Base-by-base conservation (phyloP, 2,888 invertebrate species). In the Amphipoea lucens region DNA sequence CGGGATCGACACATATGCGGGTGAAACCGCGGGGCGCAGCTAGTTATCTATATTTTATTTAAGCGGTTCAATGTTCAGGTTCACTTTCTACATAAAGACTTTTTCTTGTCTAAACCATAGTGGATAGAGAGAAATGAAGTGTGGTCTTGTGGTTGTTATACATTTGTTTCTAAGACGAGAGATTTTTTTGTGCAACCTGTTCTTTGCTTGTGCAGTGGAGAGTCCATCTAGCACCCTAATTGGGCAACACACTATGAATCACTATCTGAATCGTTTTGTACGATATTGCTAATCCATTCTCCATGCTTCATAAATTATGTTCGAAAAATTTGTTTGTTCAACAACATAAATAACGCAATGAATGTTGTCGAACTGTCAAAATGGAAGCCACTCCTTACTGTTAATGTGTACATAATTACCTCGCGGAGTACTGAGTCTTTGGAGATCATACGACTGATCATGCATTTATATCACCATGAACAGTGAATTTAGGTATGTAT, bases 1-100 rank as follows among this genome's bases (percentile, higher is more conserved):
- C n/a, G n/a, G n/a, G n/a, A n/a, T n/a, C n/a, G n/a, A n/a, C n/a
- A n/a, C n/a, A n/a, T n/a, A n/a, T n/a, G n/a, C n/a, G n/a, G n/a
- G n/a, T n/a, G n/a, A n/a, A n/a, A n/a, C n/a, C n/a, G n/a, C n/a
- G n/a, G n/a, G n/a, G n/a, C n/a, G n/a, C n/a, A n/a, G n/a, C n/a
- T n/a, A n/a, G n/a, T n/a, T n/a, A n/a, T n/a, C n/a, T n/a, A 66
- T 51, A 23, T 76, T 74, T 81, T 74, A 42, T 57, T 1, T 40
- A 42, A 42, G 48, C 29, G n/a, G 29, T 54, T 65, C 29, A 45
- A 20, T 48, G 40, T 57, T 17, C 17, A 63, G 2, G 29, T n/a
- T 66, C 48, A 68, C 79, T 83, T 83, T 88, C 76, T 81, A 77
- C 42, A 23, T 17, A 14, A 14, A 66, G 63, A 76, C 62, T 66